Evolutionary conservation across 2,797 vertebrate genomes (phyloP), one percentile per base, ranked within the genome.

Genomic region (Fundulus diaphanus): DNA sequence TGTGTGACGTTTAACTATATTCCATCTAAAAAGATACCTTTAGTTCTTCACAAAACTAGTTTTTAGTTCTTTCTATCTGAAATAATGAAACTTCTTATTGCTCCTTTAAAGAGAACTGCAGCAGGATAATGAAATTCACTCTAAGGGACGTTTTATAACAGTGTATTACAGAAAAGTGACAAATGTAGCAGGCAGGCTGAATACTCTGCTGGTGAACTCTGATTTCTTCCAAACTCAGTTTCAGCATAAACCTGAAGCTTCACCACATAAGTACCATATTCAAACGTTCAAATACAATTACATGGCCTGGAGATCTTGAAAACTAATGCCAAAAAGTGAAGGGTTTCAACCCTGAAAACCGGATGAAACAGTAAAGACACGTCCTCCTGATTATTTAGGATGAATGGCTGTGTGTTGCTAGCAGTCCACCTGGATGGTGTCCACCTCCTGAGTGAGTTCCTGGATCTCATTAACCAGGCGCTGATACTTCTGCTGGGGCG

Each of bases 401-500:
- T 15, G 11, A 49, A 49, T 49, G 16, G 0, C 5, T 22, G 1
- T 40, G 44, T 76, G 1, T 37, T 18, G 18, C 40, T 68, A 48
- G 51, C 9, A 51, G 13, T 76, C 78, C 51, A 99, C 97, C 97
- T 97, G 96, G 90, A 98, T 97, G 69, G 93, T 87, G 49, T 99
- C 97, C 89, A 99, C 97, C 35, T 99, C 97, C 81, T 96, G 89
- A 7, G 94, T 95, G 83, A 99, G 96, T 77, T 99, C 98, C 83
- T 98, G 97, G 86, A 99, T 96, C 90, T 99, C 98, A 51, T 97
- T 96, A 67, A 98, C 95, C 74, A 99, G 90, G 31, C 98, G 95
- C 81, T 98, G 97, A 84, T 98, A 99, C 82, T 97, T 98, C 91
- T 99, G 98, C 92, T 98, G 97, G 1, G 98, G 98, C 0, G 97